phyloP scores from a whole-genome alignment of 2,797 vertebrate species.

The Okamejei kenojei region DNA sequence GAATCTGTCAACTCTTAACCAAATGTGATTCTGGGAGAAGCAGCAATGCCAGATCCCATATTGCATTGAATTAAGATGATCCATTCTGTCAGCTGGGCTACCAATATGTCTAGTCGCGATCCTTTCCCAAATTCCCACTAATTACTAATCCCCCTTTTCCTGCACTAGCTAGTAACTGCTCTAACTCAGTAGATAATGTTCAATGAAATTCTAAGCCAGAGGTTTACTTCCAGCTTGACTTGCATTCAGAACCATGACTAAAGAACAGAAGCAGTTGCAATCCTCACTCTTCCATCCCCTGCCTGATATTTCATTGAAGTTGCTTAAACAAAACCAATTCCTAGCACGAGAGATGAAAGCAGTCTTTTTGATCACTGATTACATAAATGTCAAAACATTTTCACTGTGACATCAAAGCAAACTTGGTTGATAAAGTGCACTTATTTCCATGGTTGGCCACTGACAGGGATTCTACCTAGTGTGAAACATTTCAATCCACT shows the following conservation, averaged over 20 bases:
- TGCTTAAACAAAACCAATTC: background rate
- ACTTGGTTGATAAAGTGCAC: background rate
- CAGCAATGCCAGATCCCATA: background rate
- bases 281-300: background rate
- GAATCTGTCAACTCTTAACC: background rate
- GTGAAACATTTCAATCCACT: background rate
- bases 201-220: background rate
- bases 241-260: background rate
- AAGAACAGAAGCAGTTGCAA: background rate
- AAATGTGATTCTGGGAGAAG: background rate
- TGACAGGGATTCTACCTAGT: background rate
- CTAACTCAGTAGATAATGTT: background rate
- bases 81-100: background rate
- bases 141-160: background rate
- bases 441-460: background rate
- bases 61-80: background rate
- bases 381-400: background rate
- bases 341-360: background rate
- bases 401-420: background rate
- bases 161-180: background rate
- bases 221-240: background rate
- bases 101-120: background rate
- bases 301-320: background rate
- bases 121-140: background rate
- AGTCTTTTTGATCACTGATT: background rate